Conservation (phyloP, 2,888 invertebrate genomes). For the Prosopocoilus inquinatus region DNA sequence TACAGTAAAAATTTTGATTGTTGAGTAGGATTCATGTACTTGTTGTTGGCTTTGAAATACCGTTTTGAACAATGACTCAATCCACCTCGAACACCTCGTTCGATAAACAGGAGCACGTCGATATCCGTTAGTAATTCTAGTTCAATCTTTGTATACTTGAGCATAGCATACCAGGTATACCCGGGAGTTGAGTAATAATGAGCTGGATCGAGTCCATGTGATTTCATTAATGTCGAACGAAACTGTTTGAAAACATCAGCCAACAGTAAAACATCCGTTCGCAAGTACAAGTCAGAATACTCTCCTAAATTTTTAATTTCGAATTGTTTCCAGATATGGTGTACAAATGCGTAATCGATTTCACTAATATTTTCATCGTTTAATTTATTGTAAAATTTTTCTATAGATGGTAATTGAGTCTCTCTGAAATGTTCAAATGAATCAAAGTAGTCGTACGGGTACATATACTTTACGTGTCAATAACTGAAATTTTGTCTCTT, state of each 20-base stretch:
- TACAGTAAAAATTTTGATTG: conserved; percentile 21
- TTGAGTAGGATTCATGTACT: conserved; percentile 18
- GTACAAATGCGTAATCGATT: neutral
- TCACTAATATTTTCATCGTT: neutral
- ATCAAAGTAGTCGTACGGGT: conserved; percentile 25
- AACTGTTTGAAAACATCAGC: conserved; percentile 40
- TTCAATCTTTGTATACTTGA: conserved; percentile 37
- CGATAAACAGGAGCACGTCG: too few relatives aligned
- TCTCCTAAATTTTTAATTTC: neutral
- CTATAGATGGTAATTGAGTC: too few relatives aligned
- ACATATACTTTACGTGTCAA: conserved; percentile 31
- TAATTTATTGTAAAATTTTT: too few relatives aligned
- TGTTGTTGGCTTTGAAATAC: too few relatives aligned
- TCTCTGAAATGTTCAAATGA: too few relatives aligned
- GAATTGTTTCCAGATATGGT: conserved; percentile 1
- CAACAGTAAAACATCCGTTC: conserved; percentile 28
- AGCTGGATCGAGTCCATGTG: conserved; percentile 34
- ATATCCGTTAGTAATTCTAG: conserved; percentile 40
- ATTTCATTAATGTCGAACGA: conserved; percentile 29
- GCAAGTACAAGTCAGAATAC: conserved; percentile 9
- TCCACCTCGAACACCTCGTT: too few relatives aligned
- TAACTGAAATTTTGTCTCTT: too few relatives aligned
- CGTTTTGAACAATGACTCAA: too few relatives aligned
- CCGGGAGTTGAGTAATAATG: conserved; percentile 41
- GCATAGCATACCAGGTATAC: conserved; percentile 40